A percentile compares a stretch with the other conserved stretches of the same genome.
Evolutionary conservation across 2,888 invertebrate genomes (phyloP).

Genomic region (Melanargia galathea): DNA sequence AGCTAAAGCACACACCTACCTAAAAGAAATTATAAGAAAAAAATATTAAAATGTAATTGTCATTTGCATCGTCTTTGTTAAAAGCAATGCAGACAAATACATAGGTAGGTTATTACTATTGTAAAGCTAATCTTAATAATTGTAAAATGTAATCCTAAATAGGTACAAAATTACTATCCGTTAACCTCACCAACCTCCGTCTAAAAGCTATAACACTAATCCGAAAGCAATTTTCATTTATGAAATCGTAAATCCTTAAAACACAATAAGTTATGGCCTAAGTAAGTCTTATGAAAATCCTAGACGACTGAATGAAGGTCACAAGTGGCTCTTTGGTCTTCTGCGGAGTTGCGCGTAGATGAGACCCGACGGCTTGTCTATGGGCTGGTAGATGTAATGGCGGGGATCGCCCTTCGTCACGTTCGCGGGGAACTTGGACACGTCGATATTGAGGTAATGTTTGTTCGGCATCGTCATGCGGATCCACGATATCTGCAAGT

Average conservation of each 20-base stretch:
- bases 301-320: constrained; percentile 48
- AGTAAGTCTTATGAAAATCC: constrained; percentile 14
- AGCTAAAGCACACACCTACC: no score
- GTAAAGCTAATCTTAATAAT: no score
- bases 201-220: not conserved
- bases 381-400: constrained; percentile 87
- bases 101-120: no score
- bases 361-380: constrained; percentile 90
- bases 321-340: constrained; percentile 80
- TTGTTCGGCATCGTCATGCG: constrained; percentile 92
- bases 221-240: constrained; percentile 14
- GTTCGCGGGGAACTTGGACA: constrained; percentile 86
- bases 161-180: no score
- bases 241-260: constrained; percentile 9
- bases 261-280: constrained; percentile 18
- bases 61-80: no score
- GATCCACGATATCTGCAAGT: constrained; percentile 83
- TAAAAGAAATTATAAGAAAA: not conserved
- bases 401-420: constrained; percentile 84
- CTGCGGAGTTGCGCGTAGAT: constrained; percentile 88
- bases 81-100: no score
- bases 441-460: constrained; percentile 89
- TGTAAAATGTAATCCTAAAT: no score
- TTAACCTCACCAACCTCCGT: not conserved
- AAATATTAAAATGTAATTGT: no score